A percentile compares a stretch with the other conserved stretches of the same genome.
These are phyloP conservation scores for Laspeyria flexula DNA, from an alignment of 2,888 invertebrate species.

Conservation along the genomic window DNA sequence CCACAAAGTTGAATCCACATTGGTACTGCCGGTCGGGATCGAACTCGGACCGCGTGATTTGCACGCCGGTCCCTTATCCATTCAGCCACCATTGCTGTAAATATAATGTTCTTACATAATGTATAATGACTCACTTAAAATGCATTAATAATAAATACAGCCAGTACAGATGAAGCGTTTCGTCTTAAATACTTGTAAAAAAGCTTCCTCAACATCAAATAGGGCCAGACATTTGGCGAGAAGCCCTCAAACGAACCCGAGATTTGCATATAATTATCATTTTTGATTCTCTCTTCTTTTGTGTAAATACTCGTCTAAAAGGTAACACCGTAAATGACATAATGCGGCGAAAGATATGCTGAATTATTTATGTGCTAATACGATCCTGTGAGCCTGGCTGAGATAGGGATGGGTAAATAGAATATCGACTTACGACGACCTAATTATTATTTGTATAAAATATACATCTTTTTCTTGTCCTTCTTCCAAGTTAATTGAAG, in stretches of 20 bases:
- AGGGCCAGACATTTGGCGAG: constrained; percentile 48
- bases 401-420: constrained; percentile 44
- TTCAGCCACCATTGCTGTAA: background rate
- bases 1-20: too few species aligned
- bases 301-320: constrained; percentile 82
- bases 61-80: too few species aligned
- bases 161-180: constrained; percentile 16
- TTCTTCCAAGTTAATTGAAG: too few species aligned
- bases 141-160: constrained; percentile 36
- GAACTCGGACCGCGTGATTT: too few species aligned
- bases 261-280: constrained; percentile 87
- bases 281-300: constrained; percentile 86
- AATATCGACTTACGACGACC: constrained; percentile 11
- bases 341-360: constrained; percentile 82
- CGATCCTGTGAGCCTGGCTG: constrained; percentile 54
- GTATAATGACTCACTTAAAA: constrained; percentile 1
- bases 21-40: too few species aligned
- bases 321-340: constrained; percentile 84
- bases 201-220: constrained; percentile 57
- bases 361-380: constrained; percentile 84
- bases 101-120: background rate
- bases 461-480: background rate
- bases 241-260: constrained; percentile 69
- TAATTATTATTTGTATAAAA: background rate
- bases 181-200: constrained; percentile 44